Base-by-base conservation (phyloP, 37 sponge, comb jelly and placozoan genomes). In the Lycopodina hypogea region DNA sequence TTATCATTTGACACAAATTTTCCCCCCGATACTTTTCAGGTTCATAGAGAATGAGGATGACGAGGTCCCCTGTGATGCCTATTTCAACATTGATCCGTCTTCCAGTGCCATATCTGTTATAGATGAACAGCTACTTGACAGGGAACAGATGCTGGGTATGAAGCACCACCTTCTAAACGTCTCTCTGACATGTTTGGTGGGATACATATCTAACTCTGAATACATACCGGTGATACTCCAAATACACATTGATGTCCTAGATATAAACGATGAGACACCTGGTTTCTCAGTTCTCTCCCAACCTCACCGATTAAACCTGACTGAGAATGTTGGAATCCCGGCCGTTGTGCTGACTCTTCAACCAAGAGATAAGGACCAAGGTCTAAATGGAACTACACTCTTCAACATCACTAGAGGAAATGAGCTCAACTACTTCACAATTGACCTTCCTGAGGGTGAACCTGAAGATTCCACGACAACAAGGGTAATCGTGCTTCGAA, bases 201-300 rank as follows among this genome's bases (percentile, higher is more conserved):
- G 30, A 12, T 83, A 77, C 75, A 26, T 2, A n/a, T n/a, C n/a
- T n/a, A n/a, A n/a, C n/a, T n/a, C n/a, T n/a, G n/a, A n/a, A n/a
- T n/a, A 0, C 32, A 72, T 26, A 30, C 35, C 11, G n/a, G 41
- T 22, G n/a, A 41, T 22, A 18, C 18, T 22, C 37, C 4, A 0
- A 42, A 76, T 86, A 19, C 52, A n/a, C 59, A 74, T 83, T 21
- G 24, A 63, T 1, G 38, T 92, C 7, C 28, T 71, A 39, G 93
- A 92, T 65, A 26, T 85, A 8, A 92, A 92, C 52, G 92, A 92
- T 67, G 45, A 84, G 14, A 30, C 56, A 0, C 93, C 93, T 0
- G 41, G 59, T 23, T 92, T 92, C n/a, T n/a, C 22, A 23, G 64
- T 74, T 42, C 58, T 92, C 22, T 22, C 41, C 19, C 59, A 66